Conservation (phyloP, 2,113 vertebrate species). For the Salvelinus sp. region DNA sequence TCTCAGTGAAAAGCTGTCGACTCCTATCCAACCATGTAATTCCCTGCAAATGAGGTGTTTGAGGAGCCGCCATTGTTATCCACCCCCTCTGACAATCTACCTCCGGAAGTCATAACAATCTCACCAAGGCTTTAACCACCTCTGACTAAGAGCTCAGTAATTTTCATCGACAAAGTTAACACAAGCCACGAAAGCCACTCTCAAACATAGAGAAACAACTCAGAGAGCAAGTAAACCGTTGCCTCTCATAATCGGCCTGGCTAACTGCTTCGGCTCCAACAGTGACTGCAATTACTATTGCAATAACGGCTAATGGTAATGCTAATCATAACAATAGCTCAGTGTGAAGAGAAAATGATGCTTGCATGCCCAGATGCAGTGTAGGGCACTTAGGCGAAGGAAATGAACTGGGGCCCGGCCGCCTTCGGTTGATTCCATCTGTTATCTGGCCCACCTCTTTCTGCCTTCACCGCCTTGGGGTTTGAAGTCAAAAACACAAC, state of each 20-base stretch:
- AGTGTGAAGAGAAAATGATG: conserved; percentile 23
- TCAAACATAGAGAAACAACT: not conserved
- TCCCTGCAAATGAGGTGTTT: conserved; percentile 38
- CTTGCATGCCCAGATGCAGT: conserved; percentile 22
- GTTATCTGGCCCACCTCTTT: not conserved
- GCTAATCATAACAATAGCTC: conserved; percentile 53
- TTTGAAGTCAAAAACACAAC: not conserved
- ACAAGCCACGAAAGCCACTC: not conserved
- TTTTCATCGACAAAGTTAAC: not conserved
- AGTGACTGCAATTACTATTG: conserved; percentile 62
- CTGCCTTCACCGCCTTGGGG: not conserved
- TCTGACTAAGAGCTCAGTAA: conserved; percentile 31
- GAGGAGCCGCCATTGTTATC: conserved; percentile 40
- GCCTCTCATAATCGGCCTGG: not conserved
- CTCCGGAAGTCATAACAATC: conserved; percentile 49
- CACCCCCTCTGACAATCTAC: conserved; percentile 32
- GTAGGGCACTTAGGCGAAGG: conserved; percentile 38
- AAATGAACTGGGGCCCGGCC: conserved; percentile 31
- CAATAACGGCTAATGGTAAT: conserved; percentile 57
- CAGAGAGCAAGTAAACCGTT: not conserved
- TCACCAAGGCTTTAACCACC: conserved; percentile 41
- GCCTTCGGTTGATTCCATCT: not conserved
- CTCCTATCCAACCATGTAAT: conserved; percentile 37
- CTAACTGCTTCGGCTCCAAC: conserved; percentile 58
- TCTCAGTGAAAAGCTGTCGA: conserved; percentile 39